Evolutionary conservation across 1,140 invertebrate genomes (phyloP).

Genomic region (Pentalonia nigronervosa): DNA sequence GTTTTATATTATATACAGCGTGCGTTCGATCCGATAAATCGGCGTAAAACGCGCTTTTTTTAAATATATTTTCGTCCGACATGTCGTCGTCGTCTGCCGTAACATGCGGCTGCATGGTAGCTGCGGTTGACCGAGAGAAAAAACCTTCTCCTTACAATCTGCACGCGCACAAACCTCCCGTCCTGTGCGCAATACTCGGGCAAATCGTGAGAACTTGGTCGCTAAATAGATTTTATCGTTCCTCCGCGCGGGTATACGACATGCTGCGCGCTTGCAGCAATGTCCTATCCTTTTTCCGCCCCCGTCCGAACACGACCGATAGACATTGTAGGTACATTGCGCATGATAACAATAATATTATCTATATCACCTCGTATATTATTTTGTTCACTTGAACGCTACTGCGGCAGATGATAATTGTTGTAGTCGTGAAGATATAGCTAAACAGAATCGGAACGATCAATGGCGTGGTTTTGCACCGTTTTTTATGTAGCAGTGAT

Average conservation of each 20-base stretch:
- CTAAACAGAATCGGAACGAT: neutral
- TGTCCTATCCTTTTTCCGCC: neutral
- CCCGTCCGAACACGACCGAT: neutral
- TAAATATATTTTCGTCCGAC: neutral
- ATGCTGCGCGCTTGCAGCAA: neutral
- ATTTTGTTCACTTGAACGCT: neutral
- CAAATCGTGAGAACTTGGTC: constrained; percentile 29
- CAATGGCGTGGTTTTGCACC: neutral
- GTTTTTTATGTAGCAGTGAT: neutral
- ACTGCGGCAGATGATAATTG: no score
- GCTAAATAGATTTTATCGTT: constrained; percentile 23
- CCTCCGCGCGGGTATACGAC: neutral
- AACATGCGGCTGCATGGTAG: neutral
- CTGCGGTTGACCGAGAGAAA: neutral
- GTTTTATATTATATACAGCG: neutral
- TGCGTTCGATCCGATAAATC: neutral
- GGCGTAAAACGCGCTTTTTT: neutral
- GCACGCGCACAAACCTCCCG: neutral
- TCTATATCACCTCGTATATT: neutral
- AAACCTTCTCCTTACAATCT: neutral
- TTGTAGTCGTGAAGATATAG: neutral
- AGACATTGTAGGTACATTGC: neutral
- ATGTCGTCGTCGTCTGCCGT: neutral
- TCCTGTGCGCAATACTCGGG: neutral
- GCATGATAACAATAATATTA: neutral